Conservation (phyloP, 2,113 vertebrate species). For the Todiramphus chloris region DNA sequence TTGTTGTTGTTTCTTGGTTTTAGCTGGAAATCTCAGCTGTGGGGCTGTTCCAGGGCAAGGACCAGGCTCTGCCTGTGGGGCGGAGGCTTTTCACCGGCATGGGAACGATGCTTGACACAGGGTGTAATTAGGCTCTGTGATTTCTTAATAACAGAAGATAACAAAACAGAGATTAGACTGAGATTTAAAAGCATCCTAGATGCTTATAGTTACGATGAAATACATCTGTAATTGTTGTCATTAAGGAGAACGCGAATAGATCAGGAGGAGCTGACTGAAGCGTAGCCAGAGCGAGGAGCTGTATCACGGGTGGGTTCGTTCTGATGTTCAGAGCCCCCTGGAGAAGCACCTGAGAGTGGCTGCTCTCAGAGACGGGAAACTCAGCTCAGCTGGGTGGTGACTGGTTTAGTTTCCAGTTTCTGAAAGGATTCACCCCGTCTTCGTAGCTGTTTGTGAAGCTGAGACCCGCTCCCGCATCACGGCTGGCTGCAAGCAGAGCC, state of each 20-base stretch:
- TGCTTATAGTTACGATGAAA: not conserved
- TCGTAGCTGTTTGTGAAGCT: accelerated
- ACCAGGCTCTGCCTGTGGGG: not conserved
- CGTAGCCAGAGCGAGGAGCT: accelerated
- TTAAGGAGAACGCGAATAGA: not conserved
- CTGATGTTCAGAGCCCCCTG: not conserved
- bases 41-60: not conserved
- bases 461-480: accelerated
- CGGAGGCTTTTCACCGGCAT: not conserved
- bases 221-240: not conserved
- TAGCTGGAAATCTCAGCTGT: not conserved
- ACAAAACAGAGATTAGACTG: not conserved
- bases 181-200: not conserved
- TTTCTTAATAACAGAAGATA: not conserved
- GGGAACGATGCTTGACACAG: not conserved
- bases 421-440: accelerated
- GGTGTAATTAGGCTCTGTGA: not conserved
- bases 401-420: accelerated
- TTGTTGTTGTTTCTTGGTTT: not conserved
- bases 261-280: accelerated
- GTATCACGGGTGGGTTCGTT: not conserved
- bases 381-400: accelerated
- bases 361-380: not conserved
- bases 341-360: not conserved
- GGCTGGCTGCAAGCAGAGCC: accelerated